These are phyloP conservation scores for Lagopus muta DNA, from an alignment of 2,113 vertebrate species.

Conservation along the genomic window DNA sequence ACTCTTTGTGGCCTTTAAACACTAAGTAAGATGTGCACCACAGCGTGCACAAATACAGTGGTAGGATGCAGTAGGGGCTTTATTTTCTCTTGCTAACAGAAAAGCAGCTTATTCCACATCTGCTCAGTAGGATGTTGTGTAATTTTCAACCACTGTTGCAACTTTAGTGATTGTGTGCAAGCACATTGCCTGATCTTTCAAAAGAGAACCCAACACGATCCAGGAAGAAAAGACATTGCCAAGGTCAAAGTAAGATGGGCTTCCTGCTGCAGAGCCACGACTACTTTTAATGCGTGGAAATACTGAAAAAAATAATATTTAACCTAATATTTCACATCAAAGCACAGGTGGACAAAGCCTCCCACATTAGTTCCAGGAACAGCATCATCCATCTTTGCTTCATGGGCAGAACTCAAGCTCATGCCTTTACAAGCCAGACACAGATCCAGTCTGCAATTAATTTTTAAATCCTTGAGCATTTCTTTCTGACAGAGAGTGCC, in stretches of 20 bases:
- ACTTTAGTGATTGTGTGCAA: not conserved
- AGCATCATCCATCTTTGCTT: not conserved
- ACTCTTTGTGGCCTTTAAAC: not conserved
- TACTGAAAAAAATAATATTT: not conserved
- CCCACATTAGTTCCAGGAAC: not conserved
- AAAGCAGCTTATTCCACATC: not conserved
- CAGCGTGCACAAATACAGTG: not conserved
- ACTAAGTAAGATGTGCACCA: not conserved
- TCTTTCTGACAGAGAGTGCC: not conserved
- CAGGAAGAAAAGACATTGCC: no score
- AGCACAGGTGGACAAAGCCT: not conserved
- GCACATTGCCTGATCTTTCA: accelerated
- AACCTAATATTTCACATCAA: not conserved
- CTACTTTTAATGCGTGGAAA: not conserved
- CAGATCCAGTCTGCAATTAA: accelerated
- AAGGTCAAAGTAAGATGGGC: not conserved
- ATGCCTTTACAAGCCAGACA: not conserved
- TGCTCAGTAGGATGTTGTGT: not conserved
- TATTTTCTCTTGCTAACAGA: not conserved
- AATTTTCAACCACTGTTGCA: not conserved
- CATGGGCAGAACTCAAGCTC: not conserved
- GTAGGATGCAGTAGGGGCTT: not conserved
- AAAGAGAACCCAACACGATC: not conserved
- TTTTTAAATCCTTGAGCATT: not conserved
- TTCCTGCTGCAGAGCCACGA: not conserved